phyloP scores from a whole-genome alignment of 2,113 vertebrate species.

The Percina caprodes region DNA sequence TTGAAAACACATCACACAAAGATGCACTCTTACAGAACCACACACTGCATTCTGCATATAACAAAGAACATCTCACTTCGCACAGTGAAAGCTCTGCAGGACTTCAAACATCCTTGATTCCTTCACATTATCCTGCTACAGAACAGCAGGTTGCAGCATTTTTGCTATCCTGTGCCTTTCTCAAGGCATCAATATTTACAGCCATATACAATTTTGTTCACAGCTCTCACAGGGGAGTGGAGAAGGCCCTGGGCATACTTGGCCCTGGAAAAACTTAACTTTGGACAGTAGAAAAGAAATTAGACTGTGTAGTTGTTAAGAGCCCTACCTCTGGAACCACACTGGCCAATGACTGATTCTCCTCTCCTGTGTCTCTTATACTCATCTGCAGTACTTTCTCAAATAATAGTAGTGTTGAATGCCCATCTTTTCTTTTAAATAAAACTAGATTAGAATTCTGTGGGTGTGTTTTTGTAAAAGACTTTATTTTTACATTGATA shows the following conservation, averaged over 20 bases:
- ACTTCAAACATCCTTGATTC: slow-evolving; percentile 39
- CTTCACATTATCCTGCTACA: slow-evolving; percentile 5
- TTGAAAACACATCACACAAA: slow-evolving; percentile 6
- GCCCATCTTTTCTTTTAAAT: not conserved
- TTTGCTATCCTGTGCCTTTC: slow-evolving; percentile 26
- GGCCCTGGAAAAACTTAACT: slow-evolving; percentile 44
- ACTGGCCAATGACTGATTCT: slow-evolving; percentile 52
- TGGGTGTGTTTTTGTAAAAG: not conserved
- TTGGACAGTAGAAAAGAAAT: slow-evolving; percentile 43
- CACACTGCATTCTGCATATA: not conserved
- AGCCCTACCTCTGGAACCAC: slow-evolving; percentile 21
- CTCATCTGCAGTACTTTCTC: slow-evolving; percentile 30
- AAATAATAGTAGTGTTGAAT: slow-evolving; percentile 1
- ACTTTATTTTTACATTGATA: not conserved
- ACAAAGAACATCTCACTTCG: slow-evolving; percentile 10
- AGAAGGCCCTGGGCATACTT: slow-evolving; percentile 25
- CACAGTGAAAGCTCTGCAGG: slow-evolving; percentile 9
- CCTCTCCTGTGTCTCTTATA: slow-evolving; percentile 1
- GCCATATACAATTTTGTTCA: slow-evolving; percentile 50
- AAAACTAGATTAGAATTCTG: not conserved
- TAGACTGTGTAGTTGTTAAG: slow-evolving; percentile 24
- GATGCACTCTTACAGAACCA: not conserved
- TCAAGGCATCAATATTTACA: slow-evolving; percentile 50
- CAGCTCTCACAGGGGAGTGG: slow-evolving; percentile 34
- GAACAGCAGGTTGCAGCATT: not conserved